Evolutionary conservation across 2,797 vertebrate species (phyloP).

Genomic region (Craterocephalus amniculus): DNA sequence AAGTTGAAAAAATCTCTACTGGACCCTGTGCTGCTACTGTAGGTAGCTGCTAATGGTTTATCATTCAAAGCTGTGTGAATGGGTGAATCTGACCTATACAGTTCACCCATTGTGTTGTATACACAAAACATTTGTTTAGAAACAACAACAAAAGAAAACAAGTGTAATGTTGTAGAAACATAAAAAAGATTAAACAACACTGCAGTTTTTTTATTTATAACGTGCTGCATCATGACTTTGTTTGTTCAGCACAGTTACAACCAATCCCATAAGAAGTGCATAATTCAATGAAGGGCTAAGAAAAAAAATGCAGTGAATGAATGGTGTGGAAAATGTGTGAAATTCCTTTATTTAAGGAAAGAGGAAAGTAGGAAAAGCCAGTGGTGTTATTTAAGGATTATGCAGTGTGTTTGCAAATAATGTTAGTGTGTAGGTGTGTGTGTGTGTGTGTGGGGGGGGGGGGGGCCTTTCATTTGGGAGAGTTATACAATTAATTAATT

Average conservation of each 20-base stretch:
- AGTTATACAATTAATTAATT: constrained; percentile 61
- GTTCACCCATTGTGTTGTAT: neutral
- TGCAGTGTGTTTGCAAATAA: neutral
- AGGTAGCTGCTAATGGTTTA: too few relatives aligned
- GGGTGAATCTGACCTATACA: too few relatives aligned
- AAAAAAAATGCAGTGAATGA: neutral
- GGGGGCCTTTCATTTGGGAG: constrained; percentile 46
- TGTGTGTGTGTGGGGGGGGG: too few relatives aligned
- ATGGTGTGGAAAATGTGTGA: neutral
- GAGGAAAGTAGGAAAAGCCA: too few relatives aligned
- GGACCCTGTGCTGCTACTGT: too few relatives aligned
- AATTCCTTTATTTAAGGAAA: neutral
- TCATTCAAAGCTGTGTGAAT: too few relatives aligned
- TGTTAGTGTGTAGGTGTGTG: neutral
- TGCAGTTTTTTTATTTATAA: neutral
- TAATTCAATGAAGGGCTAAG: too few relatives aligned
- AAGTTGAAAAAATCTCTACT: too few relatives aligned
- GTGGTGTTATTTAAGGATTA: neutral
- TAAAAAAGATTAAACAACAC: too few relatives aligned
- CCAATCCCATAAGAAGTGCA: too few relatives aligned
- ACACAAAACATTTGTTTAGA: neutral
- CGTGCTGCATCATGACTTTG: neutral
- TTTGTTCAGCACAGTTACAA: neutral
- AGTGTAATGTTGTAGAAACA: too few relatives aligned
- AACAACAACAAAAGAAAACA: neutral